Evolutionary conservation across 2,113 vertebrate species (phyloP).

Genomic region (Microcebus ravelobensis): DNA sequence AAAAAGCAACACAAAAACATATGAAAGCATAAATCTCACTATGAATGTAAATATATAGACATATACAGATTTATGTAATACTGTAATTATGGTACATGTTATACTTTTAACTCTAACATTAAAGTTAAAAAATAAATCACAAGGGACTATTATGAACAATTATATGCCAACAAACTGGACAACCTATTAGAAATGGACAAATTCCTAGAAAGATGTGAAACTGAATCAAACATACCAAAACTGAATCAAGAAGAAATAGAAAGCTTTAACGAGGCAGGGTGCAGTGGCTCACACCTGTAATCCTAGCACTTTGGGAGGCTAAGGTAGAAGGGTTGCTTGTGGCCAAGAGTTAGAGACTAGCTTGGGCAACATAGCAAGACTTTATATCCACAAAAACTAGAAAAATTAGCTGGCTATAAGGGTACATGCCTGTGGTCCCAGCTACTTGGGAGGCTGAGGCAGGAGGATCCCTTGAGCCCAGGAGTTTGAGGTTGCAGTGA

Average conservation of each 20-base stretch:
- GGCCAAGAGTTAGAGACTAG: too few species aligned
- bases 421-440: too few species aligned
- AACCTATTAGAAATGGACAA: neutral
- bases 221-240: neutral
- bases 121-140: neutral
- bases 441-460: too few species aligned
- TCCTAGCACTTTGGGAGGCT: too few species aligned
- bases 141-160: neutral
- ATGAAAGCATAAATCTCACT: neutral
- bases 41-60: neutral
- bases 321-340: too few species aligned
- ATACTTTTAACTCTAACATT: neutral
- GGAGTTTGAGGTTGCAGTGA: too few species aligned
- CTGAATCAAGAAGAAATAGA: neutral
- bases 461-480: too few species aligned
- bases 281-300: too few species aligned
- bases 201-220: neutral
- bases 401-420: too few species aligned
- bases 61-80: neutral
- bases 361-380: too few species aligned
- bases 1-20: neutral
- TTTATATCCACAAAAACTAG: too few species aligned
- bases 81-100: neutral
- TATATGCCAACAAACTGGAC: neutral
- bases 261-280: neutral